Base-by-base conservation (phyloP, 2,888 invertebrate species). In the Smittia sp. region DNA sequence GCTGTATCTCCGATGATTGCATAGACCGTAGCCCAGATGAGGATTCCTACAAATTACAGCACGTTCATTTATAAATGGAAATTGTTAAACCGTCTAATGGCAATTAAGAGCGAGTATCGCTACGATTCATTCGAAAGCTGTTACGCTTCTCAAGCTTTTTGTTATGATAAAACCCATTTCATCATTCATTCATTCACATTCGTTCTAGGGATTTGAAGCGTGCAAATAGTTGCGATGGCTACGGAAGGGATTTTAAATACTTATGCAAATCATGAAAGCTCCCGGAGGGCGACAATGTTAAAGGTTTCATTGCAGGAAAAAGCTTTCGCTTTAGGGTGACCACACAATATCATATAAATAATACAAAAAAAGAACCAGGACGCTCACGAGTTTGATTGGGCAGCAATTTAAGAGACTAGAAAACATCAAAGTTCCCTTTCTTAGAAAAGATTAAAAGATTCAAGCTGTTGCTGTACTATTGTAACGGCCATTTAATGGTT, bases 11-110 rank as follows among this genome's bases (percentile, higher is more conserved):
- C 92, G 77, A 93, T 86, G 74, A 94, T 85, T 72, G 91, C 86
- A 84, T 88, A 93, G 75, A 91, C 85, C 65, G 90, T 86, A 75
- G 91, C 87, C 93, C 93, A 94, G 58, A 88, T 83, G 75, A 93
- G 81, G 32, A 90, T 77, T 74, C 91, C 87, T 87, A 76, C 1
- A 76, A 74, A 39, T 20, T 20, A 63, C 11, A 27, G 13, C 6
- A 9, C 13, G n/a, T 25, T 63, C 32, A 63, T 54, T 54, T 54
- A 54, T 54, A 54, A 54, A 54, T 22, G 63, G 63, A 25, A 25
- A 63, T 32, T 63, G 2, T 3, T 2, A n/a, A 13, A 46, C 9
- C 46, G 46, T 46, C 46, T 46, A 46, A 46, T 46, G 46, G 46
- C 46, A 46, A 46, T 46, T 46, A 46, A n/a, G 15, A 46, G 15